A percentile compares a stretch with the other conserved stretches of the same genome.
phyloP scores from a whole-genome alignment of 2,113 vertebrate species.

The Vulpes lagopus region DNA sequence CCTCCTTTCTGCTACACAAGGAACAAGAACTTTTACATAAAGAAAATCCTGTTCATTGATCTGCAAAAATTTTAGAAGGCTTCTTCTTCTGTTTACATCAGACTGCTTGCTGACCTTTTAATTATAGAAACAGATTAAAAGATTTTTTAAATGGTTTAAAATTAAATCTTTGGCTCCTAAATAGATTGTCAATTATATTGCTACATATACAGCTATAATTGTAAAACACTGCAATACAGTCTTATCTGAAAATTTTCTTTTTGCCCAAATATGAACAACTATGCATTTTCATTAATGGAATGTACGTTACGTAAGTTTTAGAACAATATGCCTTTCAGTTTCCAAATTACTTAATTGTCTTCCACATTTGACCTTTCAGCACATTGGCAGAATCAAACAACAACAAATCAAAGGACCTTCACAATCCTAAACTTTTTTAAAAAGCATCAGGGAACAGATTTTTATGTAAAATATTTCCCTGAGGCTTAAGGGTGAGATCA shows the following conservation, averaged over 20 bases:
- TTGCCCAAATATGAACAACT: background rate
- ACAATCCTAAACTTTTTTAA: constrained; percentile 42
- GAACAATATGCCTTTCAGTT: constrained; percentile 61
- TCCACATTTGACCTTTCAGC: constrained; percentile 69
- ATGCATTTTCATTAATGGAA: background rate
- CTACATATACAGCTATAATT: background rate
- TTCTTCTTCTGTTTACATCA: background rate
- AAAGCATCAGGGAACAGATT: constrained; percentile 73
- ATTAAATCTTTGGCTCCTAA: background rate
- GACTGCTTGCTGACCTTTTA: background rate
- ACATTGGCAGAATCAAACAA: constrained; percentile 45
- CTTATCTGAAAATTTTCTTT: constrained; percentile 33
- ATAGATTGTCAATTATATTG: background rate
- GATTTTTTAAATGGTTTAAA: background rate
- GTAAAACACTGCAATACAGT: background rate
- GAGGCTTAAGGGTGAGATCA: constrained; percentile 67
- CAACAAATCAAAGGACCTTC: constrained; percentile 67
- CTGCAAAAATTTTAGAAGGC: background rate
- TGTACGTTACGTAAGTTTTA: constrained; percentile 22
- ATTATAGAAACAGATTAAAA: background rate
- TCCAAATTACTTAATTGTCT: constrained; percentile 59
- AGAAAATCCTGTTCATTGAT: background rate
- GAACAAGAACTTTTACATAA: background rate
- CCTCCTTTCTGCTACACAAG: background rate
- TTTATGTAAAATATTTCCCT: constrained; percentile 65